These are phyloP conservation scores for Elgaria multicarinata DNA, from an alignment of 2,113 vertebrate species.

Conservation along the genomic window DNA sequence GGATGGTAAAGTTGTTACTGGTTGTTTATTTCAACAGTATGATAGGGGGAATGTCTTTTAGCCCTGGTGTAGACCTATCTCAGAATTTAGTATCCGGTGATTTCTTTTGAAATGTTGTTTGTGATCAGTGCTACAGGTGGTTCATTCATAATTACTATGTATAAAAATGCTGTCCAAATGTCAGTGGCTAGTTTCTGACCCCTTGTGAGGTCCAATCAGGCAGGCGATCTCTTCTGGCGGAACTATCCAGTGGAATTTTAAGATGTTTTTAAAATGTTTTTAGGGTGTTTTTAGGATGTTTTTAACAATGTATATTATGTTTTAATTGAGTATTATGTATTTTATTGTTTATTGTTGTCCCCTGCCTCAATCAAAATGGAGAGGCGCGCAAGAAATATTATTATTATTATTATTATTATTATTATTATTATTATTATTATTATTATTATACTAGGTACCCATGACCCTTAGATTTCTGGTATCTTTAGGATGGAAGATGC, in stretches of 20 bases:
- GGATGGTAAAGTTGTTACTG: background rate
- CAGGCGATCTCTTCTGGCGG: no score
- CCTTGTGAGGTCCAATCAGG: background rate
- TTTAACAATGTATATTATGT: no score
- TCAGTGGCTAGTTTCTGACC: background rate
- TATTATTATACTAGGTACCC: no score
- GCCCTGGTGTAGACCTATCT: background rate
- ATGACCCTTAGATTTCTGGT: background rate
- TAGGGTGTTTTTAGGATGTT: no score
- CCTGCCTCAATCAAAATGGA: no score
- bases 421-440: no score
- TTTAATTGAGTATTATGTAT: no score
- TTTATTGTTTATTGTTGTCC: no score
- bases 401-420: no score
- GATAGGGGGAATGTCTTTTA: background rate
- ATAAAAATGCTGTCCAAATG: background rate
- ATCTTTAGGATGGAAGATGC: background rate
- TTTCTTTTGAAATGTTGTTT: background rate
- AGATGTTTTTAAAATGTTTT: no score
- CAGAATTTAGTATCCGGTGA: background rate
- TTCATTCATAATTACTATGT: background rate
- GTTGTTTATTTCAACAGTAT: background rate
- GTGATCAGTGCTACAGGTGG: background rate
- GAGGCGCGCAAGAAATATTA: no score
- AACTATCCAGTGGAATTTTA: no score